Percentiles rank a stretch among this genome's conserved stretches.
These are phyloP conservation scores for Saccopteryx bilineata DNA, from an alignment of 2,113 vertebrate genomes.

Conservation along the genomic window DNA sequence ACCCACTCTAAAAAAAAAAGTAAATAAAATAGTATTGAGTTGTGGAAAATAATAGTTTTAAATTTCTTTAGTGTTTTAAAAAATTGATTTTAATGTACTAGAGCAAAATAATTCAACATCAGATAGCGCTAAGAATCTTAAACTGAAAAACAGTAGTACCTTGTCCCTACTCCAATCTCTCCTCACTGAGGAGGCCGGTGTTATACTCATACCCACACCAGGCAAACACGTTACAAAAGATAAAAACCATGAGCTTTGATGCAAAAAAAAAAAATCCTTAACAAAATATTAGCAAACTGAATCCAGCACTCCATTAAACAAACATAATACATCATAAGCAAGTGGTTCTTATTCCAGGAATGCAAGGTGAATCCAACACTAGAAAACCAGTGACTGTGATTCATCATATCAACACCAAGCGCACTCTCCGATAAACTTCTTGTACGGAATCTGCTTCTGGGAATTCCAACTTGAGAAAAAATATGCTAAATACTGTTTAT, in stretches of 20 bases:
- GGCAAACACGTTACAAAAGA: background rate
- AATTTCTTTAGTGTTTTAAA: background rate
- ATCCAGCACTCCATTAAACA: background rate
- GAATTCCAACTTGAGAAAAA: background rate
- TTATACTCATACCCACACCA: background rate
- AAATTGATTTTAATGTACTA: background rate
- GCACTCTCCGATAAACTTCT: background rate
- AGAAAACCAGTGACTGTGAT: background rate
- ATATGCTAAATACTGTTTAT: background rate
- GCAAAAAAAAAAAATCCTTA: background rate
- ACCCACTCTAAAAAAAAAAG: background rate
- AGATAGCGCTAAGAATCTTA: background rate
- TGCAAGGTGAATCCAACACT: background rate
- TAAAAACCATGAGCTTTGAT: background rate
- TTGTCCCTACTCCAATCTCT: background rate
- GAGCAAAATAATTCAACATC: background rate
- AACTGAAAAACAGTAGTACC: background rate
- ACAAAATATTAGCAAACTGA: background rate
- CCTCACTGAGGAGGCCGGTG: background rate
- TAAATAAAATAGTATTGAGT: background rate
- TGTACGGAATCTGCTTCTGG: background rate
- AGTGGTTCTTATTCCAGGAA: background rate
- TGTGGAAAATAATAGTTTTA: background rate
- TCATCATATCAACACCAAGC: background rate
- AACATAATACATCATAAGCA: background rate